phyloP scores from a whole-genome alignment of 2,888 invertebrate species.

The Hypolimnas misippus region DNA sequence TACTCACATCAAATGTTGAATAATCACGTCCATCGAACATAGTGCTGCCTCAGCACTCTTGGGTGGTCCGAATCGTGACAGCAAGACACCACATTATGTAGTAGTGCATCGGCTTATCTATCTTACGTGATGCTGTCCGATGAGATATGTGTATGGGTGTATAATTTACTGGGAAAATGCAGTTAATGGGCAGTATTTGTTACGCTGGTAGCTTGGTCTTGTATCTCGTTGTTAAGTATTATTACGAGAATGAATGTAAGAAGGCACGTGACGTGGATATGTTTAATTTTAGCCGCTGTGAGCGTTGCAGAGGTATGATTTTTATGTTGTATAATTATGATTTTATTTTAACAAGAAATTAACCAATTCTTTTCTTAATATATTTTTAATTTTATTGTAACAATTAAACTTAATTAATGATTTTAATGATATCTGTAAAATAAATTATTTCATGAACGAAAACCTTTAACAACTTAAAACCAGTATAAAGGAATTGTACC shows the following conservation, averaged over 20 bases:
- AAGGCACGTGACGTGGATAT: slow-evolving; percentile 51
- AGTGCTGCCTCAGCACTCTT: slow-evolving; percentile 38
- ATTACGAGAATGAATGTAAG: slow-evolving; percentile 72
- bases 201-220: slow-evolving; percentile 67
- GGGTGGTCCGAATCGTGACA: slow-evolving; percentile 11
- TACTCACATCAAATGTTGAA: slow-evolving; percentile 43
- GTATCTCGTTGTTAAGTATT: slow-evolving; percentile 61
- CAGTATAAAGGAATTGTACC: no score
- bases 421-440: no score
- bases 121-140: slow-evolving; percentile 36
- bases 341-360: neutral
- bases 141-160: slow-evolving; percentile 11
- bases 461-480: no score
- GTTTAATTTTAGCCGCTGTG: slow-evolving; percentile 50
- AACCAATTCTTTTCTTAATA: neutral
- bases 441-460: no score
- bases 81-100: slow-evolving; percentile 38
- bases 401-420: no score
- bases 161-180: slow-evolving; percentile 27
- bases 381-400: no score
- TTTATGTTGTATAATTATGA: neutral
- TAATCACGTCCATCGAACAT: slow-evolving; percentile 55
- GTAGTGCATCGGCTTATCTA: slow-evolving; percentile 56
- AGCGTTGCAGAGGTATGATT: slow-evolving; percentile 63
- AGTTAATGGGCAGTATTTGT: slow-evolving; percentile 62